Base-by-base conservation (phyloP, 2,888 invertebrate genomes). In the Coremacera marginata region DNA sequence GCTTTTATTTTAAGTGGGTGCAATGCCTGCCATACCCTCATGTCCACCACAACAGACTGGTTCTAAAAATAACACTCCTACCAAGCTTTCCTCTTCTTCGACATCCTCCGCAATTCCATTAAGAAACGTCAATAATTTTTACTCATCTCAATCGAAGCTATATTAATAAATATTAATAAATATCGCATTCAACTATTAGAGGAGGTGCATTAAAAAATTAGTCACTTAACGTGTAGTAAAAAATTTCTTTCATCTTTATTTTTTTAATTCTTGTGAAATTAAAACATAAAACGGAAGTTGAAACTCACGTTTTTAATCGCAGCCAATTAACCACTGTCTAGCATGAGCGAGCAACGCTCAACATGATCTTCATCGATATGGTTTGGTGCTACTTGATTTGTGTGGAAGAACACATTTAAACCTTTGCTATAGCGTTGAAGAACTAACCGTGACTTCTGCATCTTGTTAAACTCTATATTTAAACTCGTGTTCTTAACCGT, bases 251-350 rank as follows among this genome's bases (percentile, higher is more conserved):
- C 55, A 31, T n/a, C n/a, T n/a, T n/a, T 62, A 7, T 31, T 22
- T 31, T 57, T 76, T 76, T 79, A 77, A 75, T 77, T 37, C 70
- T 57, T 60, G n/a, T 9, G 49, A 80, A 74, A 76, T 78, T 67
- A 75, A 79, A 80, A 70, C 77, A 82, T 79, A 73, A 80, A 83
- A 82, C 83, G 83, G 83, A 82, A 83, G 82, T 83, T 81, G 81
- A 81, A 80, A 77, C 74, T 74, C 55, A 65, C 65, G 74, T 68
- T 68, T 67, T 68, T 68, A 68, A 68, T 68, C 31, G 16, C 51
- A 11, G 27, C 14, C 49, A 68, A 27, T 68, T 51, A 74, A 22
- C 67, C 74, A 44, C 55, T 74, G 65, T 74, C 51, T 68, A 3
- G 22, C 68, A 34, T 0, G 22, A 14, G 14, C 8, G 11, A 27